Evolutionary conservation across 2,888 invertebrate species (phyloP), one percentile per base, ranked within the genome.

Genomic region (Campoplex capitator): DNA sequence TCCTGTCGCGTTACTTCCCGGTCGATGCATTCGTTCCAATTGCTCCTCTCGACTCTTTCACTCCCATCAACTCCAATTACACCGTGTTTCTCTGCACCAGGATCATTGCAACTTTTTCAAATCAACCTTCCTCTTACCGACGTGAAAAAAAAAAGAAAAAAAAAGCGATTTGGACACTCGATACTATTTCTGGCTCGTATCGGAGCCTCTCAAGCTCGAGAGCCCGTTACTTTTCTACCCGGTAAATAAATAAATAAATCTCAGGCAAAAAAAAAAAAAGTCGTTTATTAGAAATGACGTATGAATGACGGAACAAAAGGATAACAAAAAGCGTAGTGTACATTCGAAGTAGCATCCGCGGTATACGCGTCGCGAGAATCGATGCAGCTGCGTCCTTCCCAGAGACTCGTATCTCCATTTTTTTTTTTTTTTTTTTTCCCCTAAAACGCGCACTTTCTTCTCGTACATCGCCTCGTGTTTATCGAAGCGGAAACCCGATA

Each of bases 51-150:
- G n/a, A 16, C 6, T 32, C 16, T 51, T 7, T n/a, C 51, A 1
- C 62, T 16, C 16, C 28, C 62, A 32, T 32, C 62, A 16, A 62
- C 32, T 62, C 32, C 62, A 62, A 62, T 62, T 62, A 32, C 62
- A 62, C 32, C 13, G 11, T 13, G 4, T 13, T 62, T 62, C 32
- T 16, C 13, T 16, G 7, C 32, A 32, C 16, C 16, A 62, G 62
- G 32, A 32, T 62, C 62, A 62, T 62, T 62, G 62, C 62, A 32
- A 62, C 62, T 62, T 62, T 62, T 62, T 62, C 32, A 32, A 62
- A 62, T 62, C 62, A 16, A 32, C 62, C 13, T 62, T 62, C 32
- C 32, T 62, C 16, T 16, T 62, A 16, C 3, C 16, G 32, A 32
- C 16, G 13, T 32, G 2, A 62, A 32, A 62, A 32, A 28, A 58